These are phyloP conservation scores for Xiphias gladius DNA, from an alignment of 2,113 vertebrate species.

Conservation along the genomic window DNA sequence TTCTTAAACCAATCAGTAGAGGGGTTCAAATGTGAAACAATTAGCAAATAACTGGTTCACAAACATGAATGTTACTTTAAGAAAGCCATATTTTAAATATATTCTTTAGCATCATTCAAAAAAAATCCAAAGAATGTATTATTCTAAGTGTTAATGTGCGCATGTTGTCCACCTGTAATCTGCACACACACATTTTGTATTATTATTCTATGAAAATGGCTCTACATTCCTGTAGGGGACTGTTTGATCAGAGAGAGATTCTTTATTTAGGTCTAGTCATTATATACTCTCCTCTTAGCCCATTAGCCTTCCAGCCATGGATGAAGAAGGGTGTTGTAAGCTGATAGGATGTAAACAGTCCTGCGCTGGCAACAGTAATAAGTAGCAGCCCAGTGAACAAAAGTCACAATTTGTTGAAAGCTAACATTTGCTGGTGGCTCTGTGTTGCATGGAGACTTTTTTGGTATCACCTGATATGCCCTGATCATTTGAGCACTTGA, in stretches of 20 bases:
- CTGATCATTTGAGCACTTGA: neutral
- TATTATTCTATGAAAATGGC: neutral
- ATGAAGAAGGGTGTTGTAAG: slow-evolving; percentile 21
- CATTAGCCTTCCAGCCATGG: slow-evolving; percentile 52
- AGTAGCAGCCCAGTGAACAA: slow-evolving; percentile 40
- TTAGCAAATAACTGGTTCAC: neutral
- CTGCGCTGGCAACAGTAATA: slow-evolving; percentile 54
- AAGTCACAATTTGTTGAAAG: slow-evolving; percentile 22
- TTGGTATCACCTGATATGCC: neutral
- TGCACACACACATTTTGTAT: neutral
- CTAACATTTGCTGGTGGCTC: neutral
- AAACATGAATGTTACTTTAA: neutral
- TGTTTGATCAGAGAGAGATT: slow-evolving; percentile 28
- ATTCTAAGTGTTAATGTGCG: neutral
- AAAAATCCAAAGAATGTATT: neutral
- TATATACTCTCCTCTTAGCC: slow-evolving; percentile 54
- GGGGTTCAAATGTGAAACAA: neutral
- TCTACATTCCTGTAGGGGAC: neutral
- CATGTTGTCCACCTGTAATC: neutral
- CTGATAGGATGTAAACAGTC: slow-evolving; percentile 50
- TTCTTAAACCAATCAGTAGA: neutral
- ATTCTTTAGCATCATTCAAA: too few species aligned
- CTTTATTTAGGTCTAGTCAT: slow-evolving; percentile 59
- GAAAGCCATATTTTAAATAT: neutral
- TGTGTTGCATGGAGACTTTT: neutral